Conservation (phyloP, 2,888 invertebrate species). For the Tuta absoluta region DNA sequence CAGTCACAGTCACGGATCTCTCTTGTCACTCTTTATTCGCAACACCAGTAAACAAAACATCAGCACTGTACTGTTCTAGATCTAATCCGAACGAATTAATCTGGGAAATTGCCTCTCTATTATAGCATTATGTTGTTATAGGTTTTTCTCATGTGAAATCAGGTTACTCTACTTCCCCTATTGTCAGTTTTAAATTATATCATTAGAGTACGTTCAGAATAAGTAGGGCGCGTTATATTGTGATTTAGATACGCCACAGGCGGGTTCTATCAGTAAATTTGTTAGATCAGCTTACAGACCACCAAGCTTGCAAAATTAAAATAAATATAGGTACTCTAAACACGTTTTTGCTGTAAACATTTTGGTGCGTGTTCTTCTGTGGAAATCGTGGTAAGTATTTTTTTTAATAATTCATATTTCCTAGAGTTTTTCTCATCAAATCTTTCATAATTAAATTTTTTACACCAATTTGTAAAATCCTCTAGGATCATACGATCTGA, state of each 20-base stretch:
- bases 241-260: slow-evolving; percentile 14
- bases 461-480: no score
- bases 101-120: slow-evolving; percentile 66
- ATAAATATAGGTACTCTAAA: no score
- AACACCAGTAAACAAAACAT: slow-evolving; percentile 54
- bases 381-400: no score
- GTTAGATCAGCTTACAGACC: background rate
- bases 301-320: background rate
- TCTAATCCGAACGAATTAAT: slow-evolving; percentile 60
- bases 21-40: slow-evolving; percentile 49
- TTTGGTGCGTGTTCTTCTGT: no score
- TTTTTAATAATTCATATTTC: no score
- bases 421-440: no score
- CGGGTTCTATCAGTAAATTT: background rate
- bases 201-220: slow-evolving; percentile 14
- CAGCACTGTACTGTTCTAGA: slow-evolving; percentile 55
- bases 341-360: no score
- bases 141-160: slow-evolving; percentile 65
- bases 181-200: slow-evolving; percentile 37
- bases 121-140: slow-evolving; percentile 54
- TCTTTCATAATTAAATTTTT: no score
- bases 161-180: slow-evolving; percentile 53
- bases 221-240: slow-evolving; percentile 9
- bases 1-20: slow-evolving; percentile 47
- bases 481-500: no score